Evolutionary conservation across 1,140 invertebrate genomes (phyloP).

Genomic region (Paralvinella palmiformis): DNA sequence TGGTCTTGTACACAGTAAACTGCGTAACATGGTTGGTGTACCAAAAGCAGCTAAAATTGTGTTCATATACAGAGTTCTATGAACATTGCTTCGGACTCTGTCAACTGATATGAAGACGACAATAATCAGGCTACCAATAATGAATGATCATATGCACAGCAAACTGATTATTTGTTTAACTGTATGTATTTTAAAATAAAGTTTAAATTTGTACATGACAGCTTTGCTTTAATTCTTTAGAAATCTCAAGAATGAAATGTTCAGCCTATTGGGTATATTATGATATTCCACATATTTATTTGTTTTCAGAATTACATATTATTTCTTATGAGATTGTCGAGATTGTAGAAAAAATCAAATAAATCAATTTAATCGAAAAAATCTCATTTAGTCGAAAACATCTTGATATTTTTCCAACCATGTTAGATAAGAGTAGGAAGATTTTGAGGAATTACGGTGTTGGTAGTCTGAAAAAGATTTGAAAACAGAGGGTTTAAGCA

Average conservation of each 20-base stretch:
- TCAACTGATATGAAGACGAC: constrained; percentile 1
- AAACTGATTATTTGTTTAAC: constrained; percentile 2
- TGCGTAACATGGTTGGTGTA: constrained; percentile 4
- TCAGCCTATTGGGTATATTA: constrained; percentile 2
- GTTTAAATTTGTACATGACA: constrained; percentile 4
- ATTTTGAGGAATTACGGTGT: too few relatives aligned
- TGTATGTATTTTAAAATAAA: background rate
- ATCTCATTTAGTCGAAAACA: background rate
- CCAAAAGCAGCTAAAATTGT: background rate
- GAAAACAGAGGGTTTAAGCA: too few relatives aligned
- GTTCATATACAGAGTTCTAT: background rate
- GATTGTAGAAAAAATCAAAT: constrained; percentile 2
- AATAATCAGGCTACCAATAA: constrained; percentile 4
- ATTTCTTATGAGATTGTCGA: background rate
- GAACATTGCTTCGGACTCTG: background rate
- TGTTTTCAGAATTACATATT: background rate
- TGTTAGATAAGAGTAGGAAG: too few relatives aligned
- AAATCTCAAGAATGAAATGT: background rate
- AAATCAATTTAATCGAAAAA: constrained; percentile 1
- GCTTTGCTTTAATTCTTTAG: constrained; percentile 1
- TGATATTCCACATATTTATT: constrained; percentile 4
- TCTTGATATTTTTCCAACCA: constrained; percentile 4
- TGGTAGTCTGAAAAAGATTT: too few relatives aligned
- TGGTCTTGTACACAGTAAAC: constrained; percentile 6
- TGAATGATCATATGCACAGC: background rate